A percentile compares a stretch with the other conserved stretches of the same genome.
phyloP scores from a whole-genome alignment of 1,140 invertebrate genomes.

The Chelonus insularis region DNA sequence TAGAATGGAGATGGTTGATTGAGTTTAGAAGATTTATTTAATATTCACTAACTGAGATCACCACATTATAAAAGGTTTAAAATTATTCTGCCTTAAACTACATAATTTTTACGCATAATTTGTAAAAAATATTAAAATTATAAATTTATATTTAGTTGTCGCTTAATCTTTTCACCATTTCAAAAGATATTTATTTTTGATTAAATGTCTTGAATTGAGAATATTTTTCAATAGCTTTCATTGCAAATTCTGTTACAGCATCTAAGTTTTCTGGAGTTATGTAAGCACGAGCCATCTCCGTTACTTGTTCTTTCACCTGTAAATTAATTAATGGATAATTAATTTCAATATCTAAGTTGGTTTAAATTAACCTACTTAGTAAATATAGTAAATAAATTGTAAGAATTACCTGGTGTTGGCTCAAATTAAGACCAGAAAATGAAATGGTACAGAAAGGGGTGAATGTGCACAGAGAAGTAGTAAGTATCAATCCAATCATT shows the following conservation, averaged over 20 bases:
- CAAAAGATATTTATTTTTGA: no score
- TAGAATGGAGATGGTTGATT: no score
- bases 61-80: no score
- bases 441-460: slow-evolving; percentile 68
- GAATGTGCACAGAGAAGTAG: slow-evolving; percentile 65
- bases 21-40: background rate
- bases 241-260: slow-evolving; percentile 65
- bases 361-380: no score
- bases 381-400: no score
- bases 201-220: background rate
- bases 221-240: slow-evolving; percentile 61
- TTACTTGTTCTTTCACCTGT: slow-evolving; percentile 40
- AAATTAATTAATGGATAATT: no score
- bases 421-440: slow-evolving; percentile 59
- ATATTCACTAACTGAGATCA: background rate
- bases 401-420: slow-evolving; percentile 37
- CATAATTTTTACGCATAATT: no score
- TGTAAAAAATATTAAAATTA: no score
- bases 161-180: no score
- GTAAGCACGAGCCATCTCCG: slow-evolving; percentile 40
- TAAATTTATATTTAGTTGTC: no score
- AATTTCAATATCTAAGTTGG: no score
- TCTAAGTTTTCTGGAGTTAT: slow-evolving; percentile 61
- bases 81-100: no score
- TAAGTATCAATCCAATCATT: slow-evolving; percentile 54